phyloP scores from a whole-genome alignment of 2,888 invertebrate genomes.

The Mermis nigrescens region DNA sequence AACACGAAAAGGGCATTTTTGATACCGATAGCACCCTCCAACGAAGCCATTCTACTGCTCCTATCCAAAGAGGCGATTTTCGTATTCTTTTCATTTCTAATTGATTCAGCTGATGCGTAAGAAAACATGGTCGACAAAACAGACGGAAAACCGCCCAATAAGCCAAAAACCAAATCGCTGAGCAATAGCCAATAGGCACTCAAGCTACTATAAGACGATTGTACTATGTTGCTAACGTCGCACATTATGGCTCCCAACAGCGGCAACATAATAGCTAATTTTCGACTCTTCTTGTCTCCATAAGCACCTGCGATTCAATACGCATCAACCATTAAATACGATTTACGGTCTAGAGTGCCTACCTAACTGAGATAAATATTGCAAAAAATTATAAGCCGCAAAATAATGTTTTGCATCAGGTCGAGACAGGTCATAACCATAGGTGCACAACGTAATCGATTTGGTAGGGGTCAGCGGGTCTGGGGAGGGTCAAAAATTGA shows the following conservation, averaged over 20 bases:
- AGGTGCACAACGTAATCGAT: too few relatives aligned
- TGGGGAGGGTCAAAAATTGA: too few relatives aligned
- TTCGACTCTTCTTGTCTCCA: slow-evolving; percentile 32
- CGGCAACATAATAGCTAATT: slow-evolving; percentile 34
- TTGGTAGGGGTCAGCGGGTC: too few relatives aligned
- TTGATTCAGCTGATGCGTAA: slow-evolving; percentile 31
- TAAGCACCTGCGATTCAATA: slow-evolving; percentile 13
- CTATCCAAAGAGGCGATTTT: slow-evolving; percentile 16
- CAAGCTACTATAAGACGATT: slow-evolving; percentile 25
- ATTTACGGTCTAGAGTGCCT: too few relatives aligned
- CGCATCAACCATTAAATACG: too few relatives aligned
- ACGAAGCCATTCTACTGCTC: slow-evolving; percentile 31
- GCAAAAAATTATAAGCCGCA: too few relatives aligned
- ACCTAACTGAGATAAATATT: too few relatives aligned
- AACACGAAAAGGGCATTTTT: too few relatives aligned
- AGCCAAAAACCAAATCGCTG: slow-evolving; percentile 32
- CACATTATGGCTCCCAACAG: slow-evolving; percentile 28
- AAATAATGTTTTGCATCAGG: too few relatives aligned
- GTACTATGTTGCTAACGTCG: slow-evolving; percentile 28
- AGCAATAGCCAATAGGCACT: slow-evolving; percentile 29
- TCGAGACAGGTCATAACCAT: too few relatives aligned
- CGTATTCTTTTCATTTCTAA: slow-evolving; percentile 6
- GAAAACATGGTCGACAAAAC: slow-evolving; percentile 33
- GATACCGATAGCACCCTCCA: slow-evolving; percentile 33
- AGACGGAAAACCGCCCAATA: slow-evolving; percentile 33